Base-by-base conservation (phyloP, 2,113 vertebrate genomes). In the Takifugu flavidus region DNA sequence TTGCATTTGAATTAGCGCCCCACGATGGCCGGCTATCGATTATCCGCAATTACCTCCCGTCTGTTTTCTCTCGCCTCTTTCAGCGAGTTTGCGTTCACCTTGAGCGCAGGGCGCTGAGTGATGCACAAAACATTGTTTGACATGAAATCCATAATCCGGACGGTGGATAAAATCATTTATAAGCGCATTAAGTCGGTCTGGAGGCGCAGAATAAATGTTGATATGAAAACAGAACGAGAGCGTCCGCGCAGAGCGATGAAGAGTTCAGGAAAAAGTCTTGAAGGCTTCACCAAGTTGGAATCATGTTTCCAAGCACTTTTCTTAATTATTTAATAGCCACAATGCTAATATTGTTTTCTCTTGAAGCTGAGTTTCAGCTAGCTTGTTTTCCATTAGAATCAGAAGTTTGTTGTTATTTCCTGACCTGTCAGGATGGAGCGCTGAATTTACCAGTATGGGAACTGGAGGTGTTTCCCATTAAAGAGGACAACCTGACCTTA, bases 1-100 rank as follows among this genome's bases (percentile, higher is more conserved):
- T 88, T 78, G 78, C 79, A 83, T 88, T 78, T 79, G 74, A 87
- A 89, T 89, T 88, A 84, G 72, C 54, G 28, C 63, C 49, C 57
- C 14, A 4, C 15, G 72, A 85, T 84, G 61, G 62, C 64, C 52
- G 51, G 1, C 1, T 85, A 87, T 87, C 55, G 87, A 87, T 88
- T 69, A 60, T 13, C 57, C 62, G 65, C 74, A 62, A 72, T 70
- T 70, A 64, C 50, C 59, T 31, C 56, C 25, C 47, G 43, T 15
- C 59, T 20, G 43, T 58, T 59, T 72, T 50, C 5, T 28, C 42
- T 62, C 20, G 44, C 29, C 67, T 6, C 3, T 59, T 66, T 62
- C 59, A 7, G 51, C 13, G 42, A 47, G 45, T n/a, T n/a, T 3
- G 15, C 5, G 4, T n/a, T 63, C 58, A 68, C 61, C 60, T 67